A percentile compares a stretch with the other conserved stretches of the same genome.
These are phyloP conservation scores for Rissa tridactyla DNA, from an alignment of 2,113 vertebrate species.

Conservation along the genomic window DNA sequence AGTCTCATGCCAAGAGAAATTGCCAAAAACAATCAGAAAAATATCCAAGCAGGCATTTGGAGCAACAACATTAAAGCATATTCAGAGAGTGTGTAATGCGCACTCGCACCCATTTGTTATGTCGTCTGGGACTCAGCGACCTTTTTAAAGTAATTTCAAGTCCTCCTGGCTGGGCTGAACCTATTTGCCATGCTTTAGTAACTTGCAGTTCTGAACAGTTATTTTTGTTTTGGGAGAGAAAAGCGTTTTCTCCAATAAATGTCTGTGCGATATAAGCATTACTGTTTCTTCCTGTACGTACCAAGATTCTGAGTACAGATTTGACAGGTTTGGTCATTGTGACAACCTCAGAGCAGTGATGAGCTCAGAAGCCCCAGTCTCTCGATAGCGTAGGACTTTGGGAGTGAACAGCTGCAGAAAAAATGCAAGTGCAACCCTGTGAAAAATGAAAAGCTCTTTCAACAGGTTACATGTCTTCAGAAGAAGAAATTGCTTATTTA, in stretches of 20 bases:
- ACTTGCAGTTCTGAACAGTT: not conserved
- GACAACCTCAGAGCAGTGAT: not conserved
- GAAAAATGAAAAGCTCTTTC: conserved; percentile 24
- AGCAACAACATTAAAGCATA: conserved; percentile 16
- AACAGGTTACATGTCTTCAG: not conserved
- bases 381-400: not conserved
- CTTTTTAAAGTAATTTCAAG: not conserved
- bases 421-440: not conserved
- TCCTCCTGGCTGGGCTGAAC: not conserved
- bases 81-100: not conserved
- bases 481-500: not conserved
- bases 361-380: not conserved
- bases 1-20: conserved; percentile 26
- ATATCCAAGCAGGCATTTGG: conserved; percentile 31
- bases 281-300: not conserved
- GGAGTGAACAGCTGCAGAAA: not conserved
- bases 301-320: not conserved
- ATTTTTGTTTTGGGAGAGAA: not conserved
- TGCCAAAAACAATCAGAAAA: conserved; percentile 49
- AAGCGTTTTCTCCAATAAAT: not conserved
- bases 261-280: not conserved
- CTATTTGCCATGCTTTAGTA: not conserved
- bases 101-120: not conserved
- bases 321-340: not conserved
- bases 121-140: not conserved